These are phyloP conservation scores for Serripes groenlandicus DNA, from an alignment of 2,888 invertebrate species.

Conservation along the genomic window DNA sequence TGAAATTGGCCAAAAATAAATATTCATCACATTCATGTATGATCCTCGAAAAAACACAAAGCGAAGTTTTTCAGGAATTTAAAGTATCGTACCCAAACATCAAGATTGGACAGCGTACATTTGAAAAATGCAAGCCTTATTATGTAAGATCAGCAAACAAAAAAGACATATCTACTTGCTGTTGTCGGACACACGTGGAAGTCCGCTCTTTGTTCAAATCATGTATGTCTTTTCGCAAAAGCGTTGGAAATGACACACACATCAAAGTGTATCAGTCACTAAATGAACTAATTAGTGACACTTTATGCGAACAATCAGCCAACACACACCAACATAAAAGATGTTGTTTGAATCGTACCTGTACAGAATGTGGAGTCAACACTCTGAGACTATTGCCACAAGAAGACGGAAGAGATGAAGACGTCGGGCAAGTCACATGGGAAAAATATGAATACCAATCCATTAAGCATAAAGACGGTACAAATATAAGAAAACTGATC, in stretches of 20 bases:
- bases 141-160: constrained; percentile 11
- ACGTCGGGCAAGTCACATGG: constrained; percentile 12
- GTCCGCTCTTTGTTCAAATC: constrained; percentile 17
- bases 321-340: background rate
- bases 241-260: background rate
- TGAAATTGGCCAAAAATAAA: background rate
- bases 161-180: constrained; percentile 36
- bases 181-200: constrained; percentile 33
- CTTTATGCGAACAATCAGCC: background rate
- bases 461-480: constrained; percentile 8
- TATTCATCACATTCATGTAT: background rate
- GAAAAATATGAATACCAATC: constrained; percentile 19
- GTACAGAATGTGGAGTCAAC: background rate
- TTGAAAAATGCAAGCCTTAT: constrained; percentile 38
- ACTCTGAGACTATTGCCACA: background rate
- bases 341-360: background rate
- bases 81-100: constrained; percentile 18
- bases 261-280: background rate
- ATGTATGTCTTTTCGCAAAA: background rate
- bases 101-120: constrained; percentile 26
- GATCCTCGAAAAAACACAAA: constrained; percentile 34
- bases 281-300: background rate
- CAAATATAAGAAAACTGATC: background rate
- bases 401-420: background rate
- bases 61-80: constrained; percentile 33